A percentile compares a stretch with the other conserved stretches of the same genome.
These are phyloP conservation scores for Pecten maximus DNA, from an alignment of 2,888 invertebrate species.

Conservation along the genomic window DNA sequence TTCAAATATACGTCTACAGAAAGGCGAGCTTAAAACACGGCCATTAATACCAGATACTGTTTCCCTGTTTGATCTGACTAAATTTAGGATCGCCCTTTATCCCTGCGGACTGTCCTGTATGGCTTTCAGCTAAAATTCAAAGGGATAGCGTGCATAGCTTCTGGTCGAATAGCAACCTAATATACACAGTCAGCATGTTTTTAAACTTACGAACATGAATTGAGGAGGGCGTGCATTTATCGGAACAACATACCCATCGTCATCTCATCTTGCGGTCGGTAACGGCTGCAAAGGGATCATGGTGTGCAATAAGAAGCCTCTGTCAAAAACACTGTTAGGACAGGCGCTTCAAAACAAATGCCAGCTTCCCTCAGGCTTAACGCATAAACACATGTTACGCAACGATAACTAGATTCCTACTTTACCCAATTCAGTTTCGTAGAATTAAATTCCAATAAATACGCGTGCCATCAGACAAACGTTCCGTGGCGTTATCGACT, in stretches of 20 bases:
- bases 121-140: background rate
- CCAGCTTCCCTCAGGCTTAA: background rate
- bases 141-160: background rate
- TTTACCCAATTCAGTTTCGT: background rate
- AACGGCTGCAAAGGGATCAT: background rate
- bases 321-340: background rate
- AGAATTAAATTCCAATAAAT: conserved; percentile 13
- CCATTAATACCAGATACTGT: background rate
- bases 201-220: background rate
- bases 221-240: background rate
- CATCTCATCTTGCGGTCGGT: background rate
- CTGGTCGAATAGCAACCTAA: background rate
- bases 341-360: background rate
- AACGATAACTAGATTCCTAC: background rate
- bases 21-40: background rate
- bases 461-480: background rate
- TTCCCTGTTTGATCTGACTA: background rate
- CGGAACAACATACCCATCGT: background rate
- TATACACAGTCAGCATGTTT: background rate
- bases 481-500: background rate
- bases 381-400: conserved; percentile 16
- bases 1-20: background rate
- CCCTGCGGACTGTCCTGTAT: background rate
- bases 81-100: background rate
- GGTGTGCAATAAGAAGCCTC: background rate